Base-by-base conservation (phyloP, 2,113 vertebrate species). In the Lampris incognitus region DNA sequence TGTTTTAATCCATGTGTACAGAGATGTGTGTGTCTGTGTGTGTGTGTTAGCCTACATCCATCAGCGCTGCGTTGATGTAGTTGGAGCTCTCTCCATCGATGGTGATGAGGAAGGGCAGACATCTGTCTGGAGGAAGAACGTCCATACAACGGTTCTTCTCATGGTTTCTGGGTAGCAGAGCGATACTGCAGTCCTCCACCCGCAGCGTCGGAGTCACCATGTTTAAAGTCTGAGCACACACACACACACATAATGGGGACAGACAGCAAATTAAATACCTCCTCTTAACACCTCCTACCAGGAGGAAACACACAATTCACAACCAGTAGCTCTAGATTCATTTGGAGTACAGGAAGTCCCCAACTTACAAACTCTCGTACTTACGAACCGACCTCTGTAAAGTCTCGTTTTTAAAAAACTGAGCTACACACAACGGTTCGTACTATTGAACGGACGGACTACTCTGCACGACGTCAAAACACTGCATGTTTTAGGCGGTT, bases 101-200 rank as follows among this genome's bases (percentile, higher is more conserved):
- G 42, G 97, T 98, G 91, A 99, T 98, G 88, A 99, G 97, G 90
- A 99, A 98, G 1, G 97, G 97, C 84, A 99, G 94, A 87, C 97
- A 98, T 81, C 97, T 95, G 91, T 99, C 97, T 0, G 97, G 97
- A 6, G 97, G 97, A 71, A 99, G 89, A 49, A 98, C 95, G 76
- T 98, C 97, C 97, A 98, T 98, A 54, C 97, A 98, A 37, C 97
- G 96, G 87, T 99, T 99, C 90, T 98, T 99, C 88, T 99, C 97
- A 0, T 98, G 97, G 83, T 99, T 99, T 5, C 97, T 93, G 0
- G 97, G 97, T 46, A 99, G 51, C 10, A 99, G 94, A 0, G 97
- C 97, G 65, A 99, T 99, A 91, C 97, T 98, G 91, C 97, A 98
- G 91, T 99, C 97, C 81, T 99, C 97, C 39, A 98, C 97, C 0